phyloP scores from a whole-genome alignment of 2,797 vertebrate species.

The Anabacerthia variegaticeps region DNA sequence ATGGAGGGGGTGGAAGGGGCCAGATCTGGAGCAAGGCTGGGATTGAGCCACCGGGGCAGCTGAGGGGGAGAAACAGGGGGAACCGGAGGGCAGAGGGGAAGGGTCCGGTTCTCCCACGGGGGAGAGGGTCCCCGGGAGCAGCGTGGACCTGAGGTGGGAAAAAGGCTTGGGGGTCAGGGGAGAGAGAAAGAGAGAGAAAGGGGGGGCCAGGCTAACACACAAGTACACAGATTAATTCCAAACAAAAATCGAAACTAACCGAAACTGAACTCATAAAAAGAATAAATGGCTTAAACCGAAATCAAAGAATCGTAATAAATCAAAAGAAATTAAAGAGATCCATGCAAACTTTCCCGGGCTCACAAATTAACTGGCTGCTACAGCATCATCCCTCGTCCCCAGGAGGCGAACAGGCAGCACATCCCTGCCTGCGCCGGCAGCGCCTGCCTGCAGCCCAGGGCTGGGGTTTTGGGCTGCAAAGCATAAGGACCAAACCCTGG shows the following conservation, averaged over 20 bases:
- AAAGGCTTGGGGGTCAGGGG: neutral
- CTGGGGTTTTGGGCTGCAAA: neutral
- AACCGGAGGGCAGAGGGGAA: neutral
- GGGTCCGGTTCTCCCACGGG: constrained; percentile 6
- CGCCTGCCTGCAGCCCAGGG: neutral
- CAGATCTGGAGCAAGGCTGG: neutral
- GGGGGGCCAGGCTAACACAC: constrained; percentile 73
- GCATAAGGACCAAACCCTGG: neutral
- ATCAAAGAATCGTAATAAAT: constrained; percentile 44
- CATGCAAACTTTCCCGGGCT: constrained; percentile 93
- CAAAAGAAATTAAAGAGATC: constrained; percentile 83
- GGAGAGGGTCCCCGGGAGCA: constrained; percentile 36
- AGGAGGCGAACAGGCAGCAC: neutral
- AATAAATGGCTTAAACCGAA: constrained; percentile 74
- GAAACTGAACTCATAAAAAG: constrained; percentile 76
- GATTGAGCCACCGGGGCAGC: rapidly evolving
- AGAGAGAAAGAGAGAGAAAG: constrained; percentile 30
- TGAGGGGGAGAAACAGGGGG: neutral
- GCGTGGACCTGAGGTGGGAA: constrained; percentile 22
- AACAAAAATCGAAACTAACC: constrained; percentile 72
- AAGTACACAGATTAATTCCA: constrained; percentile 69
- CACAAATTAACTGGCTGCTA: constrained; percentile 47
- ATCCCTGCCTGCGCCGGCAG: neutral
- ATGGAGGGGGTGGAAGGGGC: neutral
- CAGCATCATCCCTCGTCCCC: neutral